A percentile compares a stretch with the other conserved stretches of the same genome.
These are phyloP conservation scores for Stomorhina lunata DNA, from an alignment of 2,888 invertebrate genomes.

Conservation along the genomic window DNA sequence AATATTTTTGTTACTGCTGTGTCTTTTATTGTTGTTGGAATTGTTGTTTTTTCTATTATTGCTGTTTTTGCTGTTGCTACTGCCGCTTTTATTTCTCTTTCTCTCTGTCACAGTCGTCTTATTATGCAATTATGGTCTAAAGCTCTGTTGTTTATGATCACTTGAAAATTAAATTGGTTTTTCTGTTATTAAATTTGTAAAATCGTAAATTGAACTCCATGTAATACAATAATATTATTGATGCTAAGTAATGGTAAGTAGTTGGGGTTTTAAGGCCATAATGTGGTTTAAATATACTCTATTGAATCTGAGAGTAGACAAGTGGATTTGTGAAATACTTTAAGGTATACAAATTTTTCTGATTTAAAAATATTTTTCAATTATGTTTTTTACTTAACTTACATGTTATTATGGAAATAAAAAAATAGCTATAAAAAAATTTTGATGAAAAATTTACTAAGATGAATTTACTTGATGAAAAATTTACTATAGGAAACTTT, in stretches of 20 bases:
- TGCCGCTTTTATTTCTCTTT: neutral
- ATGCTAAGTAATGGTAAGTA: neutral
- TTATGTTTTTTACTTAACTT: too few relatives aligned
- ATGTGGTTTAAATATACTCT: too few relatives aligned
- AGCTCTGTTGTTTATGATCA: slow-evolving; percentile 18
- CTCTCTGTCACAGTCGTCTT: neutral
- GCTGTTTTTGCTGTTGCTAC: neutral
- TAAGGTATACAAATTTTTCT: too few relatives aligned
- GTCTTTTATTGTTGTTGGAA: neutral
- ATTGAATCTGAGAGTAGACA: too few relatives aligned
- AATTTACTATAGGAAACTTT: too few relatives aligned
- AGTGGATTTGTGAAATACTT: too few relatives aligned
- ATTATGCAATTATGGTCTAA: slow-evolving; percentile 44
- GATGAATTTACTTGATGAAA: too few relatives aligned
- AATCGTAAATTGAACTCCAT: neutral
- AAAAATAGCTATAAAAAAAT: too few relatives aligned
- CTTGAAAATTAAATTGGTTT: neutral
- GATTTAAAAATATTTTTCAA: neutral
- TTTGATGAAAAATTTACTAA: too few relatives aligned
- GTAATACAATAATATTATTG: neutral
- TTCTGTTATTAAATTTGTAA: neutral
- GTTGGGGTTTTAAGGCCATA: neutral
- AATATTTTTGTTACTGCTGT: slow-evolving; percentile 42
- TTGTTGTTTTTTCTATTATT: neutral
- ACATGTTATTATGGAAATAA: too few relatives aligned